Base-by-base conservation (phyloP, 1,140 invertebrate genomes). In the Penaeus chinensis region DNA sequence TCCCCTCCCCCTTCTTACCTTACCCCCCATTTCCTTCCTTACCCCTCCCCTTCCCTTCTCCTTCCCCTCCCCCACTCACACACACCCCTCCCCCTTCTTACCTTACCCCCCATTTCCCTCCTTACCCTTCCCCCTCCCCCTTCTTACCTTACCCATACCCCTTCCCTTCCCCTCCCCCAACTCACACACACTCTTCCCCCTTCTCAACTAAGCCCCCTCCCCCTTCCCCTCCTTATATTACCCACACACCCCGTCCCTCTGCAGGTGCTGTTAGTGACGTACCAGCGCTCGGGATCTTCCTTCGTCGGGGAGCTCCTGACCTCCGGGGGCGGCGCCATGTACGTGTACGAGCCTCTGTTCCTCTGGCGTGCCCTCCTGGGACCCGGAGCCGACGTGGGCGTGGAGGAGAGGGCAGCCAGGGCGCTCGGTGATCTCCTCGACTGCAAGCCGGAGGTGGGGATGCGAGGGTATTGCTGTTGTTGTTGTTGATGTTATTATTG, bases 261-360 rank as follows among this genome's bases (percentile, higher is more conserved):
- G n/a, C 80, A 89, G 87, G 85, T 89, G 42, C 24, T 89, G n/a
- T 42, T 89, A 22, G 10, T 89, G 24, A 80, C 89, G 11, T 79
- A 84, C 66, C 82, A 65, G 66, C 84, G 89, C n/a, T 22, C 80
- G 37, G 89, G 89, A 0, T 87, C 85, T 0, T 86, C 84, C 37
- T 89, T 89, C 71, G 62, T 61, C 11, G 89, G 89, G n/a, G 82
- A 89, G 81, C 74, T 89, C 47, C 62, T 89, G 47, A 82, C 89
- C n/a, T 88, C 89, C 20, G 79, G 83, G 24, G 82, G 76, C 22
- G 42, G 54, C 11, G 79, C 84, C n/a, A 20, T 89, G n/a, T 89
- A 89, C 61, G 62, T 84, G 32, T 89, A 77, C 62, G 89, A 89
- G 82, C 89, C 89, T 7, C 71, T 89, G 0, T 89, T 81, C 54